Evolutionary conservation across 2,888 invertebrate genomes (phyloP).

Genomic region (Agrilus mali): DNA sequence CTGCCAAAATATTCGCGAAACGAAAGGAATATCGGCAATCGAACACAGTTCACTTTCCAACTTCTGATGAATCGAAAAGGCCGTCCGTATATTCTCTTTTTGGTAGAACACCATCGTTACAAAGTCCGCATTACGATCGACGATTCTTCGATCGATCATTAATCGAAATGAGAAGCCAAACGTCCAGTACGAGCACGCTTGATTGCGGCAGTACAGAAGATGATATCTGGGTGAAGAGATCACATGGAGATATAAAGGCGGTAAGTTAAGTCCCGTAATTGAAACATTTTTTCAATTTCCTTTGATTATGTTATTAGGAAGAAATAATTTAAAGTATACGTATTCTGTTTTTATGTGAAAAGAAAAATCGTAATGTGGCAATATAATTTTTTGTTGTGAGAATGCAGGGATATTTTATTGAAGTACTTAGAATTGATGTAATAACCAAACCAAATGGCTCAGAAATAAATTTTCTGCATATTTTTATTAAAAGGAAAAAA

Average conservation of each 20-base stretch:
- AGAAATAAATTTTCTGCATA: too few species aligned
- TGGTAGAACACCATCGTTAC: conserved; percentile 35
- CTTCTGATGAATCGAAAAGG: conserved; percentile 43
- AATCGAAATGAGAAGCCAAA: conserved; percentile 65
- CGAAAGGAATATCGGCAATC: conserved; percentile 42
- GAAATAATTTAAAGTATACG: too few species aligned
- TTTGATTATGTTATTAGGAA: too few species aligned
- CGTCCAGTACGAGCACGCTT: conserved; percentile 49
- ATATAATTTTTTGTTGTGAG: too few species aligned
- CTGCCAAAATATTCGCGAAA: conserved; percentile 36
- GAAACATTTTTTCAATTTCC: too few species aligned
- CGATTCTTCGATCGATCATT: conserved; percentile 72
- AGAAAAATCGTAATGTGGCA: too few species aligned
- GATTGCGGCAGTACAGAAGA: conserved; percentile 39
- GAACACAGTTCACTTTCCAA: conserved; percentile 57
- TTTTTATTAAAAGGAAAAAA: too few species aligned
- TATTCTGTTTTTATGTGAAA: too few species aligned
- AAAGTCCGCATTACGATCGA: conserved; percentile 60
- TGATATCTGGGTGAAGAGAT: conserved; percentile 59
- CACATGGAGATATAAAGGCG: conserved; percentile 37
- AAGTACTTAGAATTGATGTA: too few species aligned
- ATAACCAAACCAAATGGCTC: too few species aligned
- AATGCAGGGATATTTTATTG: too few species aligned
- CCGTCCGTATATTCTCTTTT: conserved; percentile 52
- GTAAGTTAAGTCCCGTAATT: conserved; percentile 33